Conservation (phyloP, 2,797 vertebrate species). For the Labeo calbasu region DNA sequence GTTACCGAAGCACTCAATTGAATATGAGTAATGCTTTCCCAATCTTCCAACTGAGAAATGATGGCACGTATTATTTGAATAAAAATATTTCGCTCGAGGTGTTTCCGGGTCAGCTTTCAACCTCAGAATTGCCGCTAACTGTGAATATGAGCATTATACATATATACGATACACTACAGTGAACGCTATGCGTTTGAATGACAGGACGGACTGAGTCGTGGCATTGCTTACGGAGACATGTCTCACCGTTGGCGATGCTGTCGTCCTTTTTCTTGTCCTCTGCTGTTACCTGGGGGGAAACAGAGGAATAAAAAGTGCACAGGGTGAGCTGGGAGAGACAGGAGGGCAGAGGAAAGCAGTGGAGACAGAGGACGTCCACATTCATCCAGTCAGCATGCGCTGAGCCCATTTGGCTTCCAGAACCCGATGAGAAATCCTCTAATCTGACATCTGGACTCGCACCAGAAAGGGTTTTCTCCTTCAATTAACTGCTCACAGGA, state of each 20-base stretch:
- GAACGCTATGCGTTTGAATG: conserved; percentile 40
- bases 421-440: conserved; percentile 18
- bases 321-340: conserved; percentile 32
- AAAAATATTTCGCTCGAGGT: neutral
- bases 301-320: conserved; percentile 26
- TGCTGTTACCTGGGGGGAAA: conserved; percentile 75
- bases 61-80: neutral
- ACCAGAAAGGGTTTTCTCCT: conserved; percentile 20
- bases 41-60: conserved; percentile 28
- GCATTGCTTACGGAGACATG: neutral
- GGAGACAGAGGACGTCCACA: conserved; percentile 41
- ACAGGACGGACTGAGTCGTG: conserved; percentile 17
- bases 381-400: conserved; percentile 28
- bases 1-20: conserved; percentile 25
- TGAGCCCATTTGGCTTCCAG: conserved; percentile 23
- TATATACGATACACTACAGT: neutral
- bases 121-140: neutral
- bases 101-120: neutral
- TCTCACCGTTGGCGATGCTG: conserved; percentile 69
- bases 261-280: conserved; percentile 74
- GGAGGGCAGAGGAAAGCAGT: conserved; percentile 54
- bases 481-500: conserved; percentile 27
- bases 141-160: conserved; percentile 4
- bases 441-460: conserved; percentile 40
- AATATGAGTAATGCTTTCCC: conserved; percentile 26